Conservation (phyloP, 1,140 invertebrate species). For the Pachypeltis micranthus region DNA sequence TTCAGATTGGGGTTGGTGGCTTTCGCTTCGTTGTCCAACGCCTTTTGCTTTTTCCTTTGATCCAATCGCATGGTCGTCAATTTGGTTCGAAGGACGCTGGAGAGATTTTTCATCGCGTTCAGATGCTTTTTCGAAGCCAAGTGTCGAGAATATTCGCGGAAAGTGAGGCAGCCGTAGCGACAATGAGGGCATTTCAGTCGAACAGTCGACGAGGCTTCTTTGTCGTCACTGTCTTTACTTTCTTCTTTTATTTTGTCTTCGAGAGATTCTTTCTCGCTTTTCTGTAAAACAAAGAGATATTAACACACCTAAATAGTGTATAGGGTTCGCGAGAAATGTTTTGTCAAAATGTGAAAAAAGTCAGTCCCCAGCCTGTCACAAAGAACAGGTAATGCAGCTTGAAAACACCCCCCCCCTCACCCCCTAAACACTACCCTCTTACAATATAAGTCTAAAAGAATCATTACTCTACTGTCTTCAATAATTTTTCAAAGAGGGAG, state of each 20-base stretch:
- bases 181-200: conserved; percentile 63
- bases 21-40: conserved; percentile 54
- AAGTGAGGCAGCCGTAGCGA: conserved; percentile 54
- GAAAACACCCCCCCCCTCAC: no score
- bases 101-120: conserved; percentile 54
- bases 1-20: conserved; percentile 39
- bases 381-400: no score
- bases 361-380: no score
- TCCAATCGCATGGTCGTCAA: conserved; percentile 56
- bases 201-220: conserved; percentile 29
- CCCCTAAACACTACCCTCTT: no score
- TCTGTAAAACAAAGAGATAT: no score
- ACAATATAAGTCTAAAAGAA: no score
- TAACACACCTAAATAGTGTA: no score
- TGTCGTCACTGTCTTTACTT: conserved; percentile 12
- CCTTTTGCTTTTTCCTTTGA: conserved; percentile 57
- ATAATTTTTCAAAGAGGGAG: no score
- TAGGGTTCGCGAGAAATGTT: no score
- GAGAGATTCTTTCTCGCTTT: not conserved
- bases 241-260: not conserved
- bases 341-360: no score
- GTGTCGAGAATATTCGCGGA: conserved; percentile 44
- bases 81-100: conserved; percentile 54
- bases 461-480: no score
- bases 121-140: conserved; percentile 53